Conservation (phyloP, 2,797 vertebrate species). For the Amniataba percoides region DNA sequence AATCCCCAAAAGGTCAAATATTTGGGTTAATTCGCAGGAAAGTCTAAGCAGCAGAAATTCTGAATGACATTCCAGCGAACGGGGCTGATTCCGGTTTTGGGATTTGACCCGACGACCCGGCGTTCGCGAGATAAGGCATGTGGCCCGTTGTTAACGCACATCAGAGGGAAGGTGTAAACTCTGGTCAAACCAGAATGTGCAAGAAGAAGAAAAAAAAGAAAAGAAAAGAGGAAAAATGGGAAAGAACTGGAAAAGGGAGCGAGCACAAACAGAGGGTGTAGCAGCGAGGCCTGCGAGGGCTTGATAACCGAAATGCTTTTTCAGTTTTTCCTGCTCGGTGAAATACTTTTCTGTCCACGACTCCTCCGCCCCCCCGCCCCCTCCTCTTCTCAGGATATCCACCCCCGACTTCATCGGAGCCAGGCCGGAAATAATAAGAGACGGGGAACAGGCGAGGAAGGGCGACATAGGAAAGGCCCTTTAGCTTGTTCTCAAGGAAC, state of each 20-base stretch:
- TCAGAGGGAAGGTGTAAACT: constrained; percentile 46
- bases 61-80: constrained; percentile 36
- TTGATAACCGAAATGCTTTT: constrained; percentile 71
- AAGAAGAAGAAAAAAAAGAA: constrained; percentile 18
- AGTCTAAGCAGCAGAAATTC: constrained; percentile 19
- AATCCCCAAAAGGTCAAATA: constrained; percentile 4
- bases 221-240: constrained; percentile 14
- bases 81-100: constrained; percentile 8
- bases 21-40: constrained; percentile 9
- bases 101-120: constrained; percentile 38
- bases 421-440: constrained; percentile 89
- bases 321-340: constrained; percentile 78
- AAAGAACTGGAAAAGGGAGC: constrained; percentile 49
- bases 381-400: constrained; percentile 73
- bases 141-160: constrained; percentile 16
- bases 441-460: constrained; percentile 79
- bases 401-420: constrained; percentile 79
- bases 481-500: constrained; percentile 83
- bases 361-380: neutral
- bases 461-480: constrained; percentile 76
- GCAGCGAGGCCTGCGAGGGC: constrained; percentile 49
- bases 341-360: constrained; percentile 48
- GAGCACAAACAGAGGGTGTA: constrained; percentile 50
- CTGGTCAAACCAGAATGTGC: constrained; percentile 30
- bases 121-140: constrained; percentile 26